A percentile compares a stretch with the other conserved stretches of the same genome.
Conservation (phyloP, 2,888 invertebrate species). For the Esperia sulphurella region DNA sequence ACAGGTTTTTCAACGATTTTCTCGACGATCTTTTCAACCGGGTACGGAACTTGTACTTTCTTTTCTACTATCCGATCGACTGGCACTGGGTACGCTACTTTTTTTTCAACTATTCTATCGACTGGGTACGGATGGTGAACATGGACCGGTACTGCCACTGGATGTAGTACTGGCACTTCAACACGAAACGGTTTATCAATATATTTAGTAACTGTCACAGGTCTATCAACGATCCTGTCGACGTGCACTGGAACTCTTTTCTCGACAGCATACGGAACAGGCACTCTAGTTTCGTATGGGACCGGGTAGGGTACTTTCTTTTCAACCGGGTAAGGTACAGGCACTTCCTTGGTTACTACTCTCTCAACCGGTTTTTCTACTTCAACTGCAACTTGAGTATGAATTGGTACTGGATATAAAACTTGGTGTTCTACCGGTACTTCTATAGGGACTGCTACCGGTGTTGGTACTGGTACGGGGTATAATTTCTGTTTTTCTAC, state of each 20-base stretch:
- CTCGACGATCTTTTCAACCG: conserved; percentile 68
- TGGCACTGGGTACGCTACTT: conserved; percentile 63
- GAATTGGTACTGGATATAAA: conserved; percentile 55
- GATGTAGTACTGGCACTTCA: conserved; percentile 58
- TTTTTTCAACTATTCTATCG: conserved; percentile 73
- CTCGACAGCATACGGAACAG: conserved; percentile 71
- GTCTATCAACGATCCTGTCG: conserved; percentile 77
- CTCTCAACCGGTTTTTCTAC: conserved; percentile 62
- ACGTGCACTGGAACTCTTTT: conserved; percentile 58
- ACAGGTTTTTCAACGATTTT: conserved; percentile 81
- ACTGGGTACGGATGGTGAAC: conserved; percentile 69
- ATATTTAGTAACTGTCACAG: conserved; percentile 69
- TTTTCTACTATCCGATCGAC: conserved; percentile 72
- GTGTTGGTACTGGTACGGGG: conserved; percentile 60
- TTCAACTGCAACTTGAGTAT: conserved; percentile 61
- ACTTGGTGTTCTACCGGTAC: conserved; percentile 59
- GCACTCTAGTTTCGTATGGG: conserved; percentile 63
- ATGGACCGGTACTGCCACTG: conserved; percentile 49
- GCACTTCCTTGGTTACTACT: conserved; percentile 63
- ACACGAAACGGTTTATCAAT: conserved; percentile 65
- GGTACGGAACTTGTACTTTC: conserved; percentile 64
- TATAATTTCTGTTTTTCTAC: conserved; percentile 72
- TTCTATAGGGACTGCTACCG: conserved; percentile 58
- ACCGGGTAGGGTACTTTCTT: conserved; percentile 67
- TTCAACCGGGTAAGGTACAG: conserved; percentile 74